Evolutionary conservation across 2,113 vertebrate genomes (phyloP), one percentile per base, ranked within the genome.

Genomic region (Sprattus sprattus): DNA sequence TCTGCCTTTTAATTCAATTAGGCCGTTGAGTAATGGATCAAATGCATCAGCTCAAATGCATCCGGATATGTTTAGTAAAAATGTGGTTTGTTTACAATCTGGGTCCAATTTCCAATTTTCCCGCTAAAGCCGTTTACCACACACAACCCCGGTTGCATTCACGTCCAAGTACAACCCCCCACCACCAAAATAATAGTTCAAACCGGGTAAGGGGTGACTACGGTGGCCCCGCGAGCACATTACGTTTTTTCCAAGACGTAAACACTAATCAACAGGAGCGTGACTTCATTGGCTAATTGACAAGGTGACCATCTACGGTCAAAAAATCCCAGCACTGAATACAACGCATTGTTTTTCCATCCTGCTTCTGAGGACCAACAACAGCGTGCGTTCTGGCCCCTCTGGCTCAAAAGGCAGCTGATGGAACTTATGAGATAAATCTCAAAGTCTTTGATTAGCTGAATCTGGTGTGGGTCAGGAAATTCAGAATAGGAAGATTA

Each of bases 1-100:
- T 92, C 92, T 91, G 86, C 85, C 86, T 91, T 91, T 91, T 94
- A 95, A 95, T 93, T 91, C 85, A 92, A 94, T 93, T 94, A 94
- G 91, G 92, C 91, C 93, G 91, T 92, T 92, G 90, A 93, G 91
- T 94, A 93, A 94, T 92, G 91, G 89, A 94, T 93, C 92, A 94
- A 94, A 92, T 93, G 92, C 89, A 92, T 92, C 91, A 93, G 88
- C 90, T 92, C 83, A 88, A 91, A 93, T 91, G 90, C 90, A 92
- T 94, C 93, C 88, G 89, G 93, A 90, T 90, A 89, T 88, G 87
- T 91, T 92, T 91, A 91, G 91, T 87, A 91, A 92, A 94, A 91
- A 93, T 93, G 92, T 91, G 92, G 89, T 91, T 91, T 93, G 91
- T 94, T 94, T 92, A 89, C 90, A 94, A 92, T 94, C 92, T 93